Evolutionary conservation across 2,888 invertebrate genomes (phyloP).

Genomic region (Mylabris sibirica): DNA sequence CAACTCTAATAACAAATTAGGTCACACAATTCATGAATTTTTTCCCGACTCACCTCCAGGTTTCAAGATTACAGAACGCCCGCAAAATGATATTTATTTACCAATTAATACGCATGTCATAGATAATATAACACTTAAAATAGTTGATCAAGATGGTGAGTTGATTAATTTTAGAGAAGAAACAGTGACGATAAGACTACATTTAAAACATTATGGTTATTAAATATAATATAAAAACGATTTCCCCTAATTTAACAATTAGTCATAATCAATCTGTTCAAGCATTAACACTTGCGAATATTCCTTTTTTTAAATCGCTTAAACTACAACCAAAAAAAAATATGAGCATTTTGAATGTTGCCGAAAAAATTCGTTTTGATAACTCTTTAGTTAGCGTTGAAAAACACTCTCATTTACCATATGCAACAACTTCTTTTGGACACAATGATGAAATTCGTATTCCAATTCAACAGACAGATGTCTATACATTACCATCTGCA

Average conservation of each 20-base stretch:
- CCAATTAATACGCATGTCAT: conserved; percentile 23
- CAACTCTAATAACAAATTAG: conserved; percentile 11
- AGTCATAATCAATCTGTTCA: background rate
- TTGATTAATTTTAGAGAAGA: conserved; percentile 19
- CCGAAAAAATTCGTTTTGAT: conserved; percentile 33
- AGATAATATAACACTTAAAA: conserved; percentile 25
- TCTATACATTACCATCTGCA: conserved; percentile 45
- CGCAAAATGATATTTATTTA: conserved; percentile 23
- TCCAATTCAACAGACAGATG: conserved; percentile 47
- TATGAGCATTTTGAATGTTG: conserved; percentile 36
- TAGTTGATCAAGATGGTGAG: conserved; percentile 27
- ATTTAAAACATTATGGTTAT: conserved; percentile 18
- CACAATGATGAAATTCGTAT: conserved; percentile 53
- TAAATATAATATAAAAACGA: conserved; percentile 15
- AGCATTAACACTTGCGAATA: conserved; percentile 18
- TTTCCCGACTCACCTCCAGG: conserved; percentile 27
- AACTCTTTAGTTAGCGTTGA: conserved; percentile 41
- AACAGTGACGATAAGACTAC: conserved; percentile 21
- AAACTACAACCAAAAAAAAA: conserved; percentile 23
- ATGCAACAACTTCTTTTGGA: conserved; percentile 39
- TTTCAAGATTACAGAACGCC: conserved; percentile 30
- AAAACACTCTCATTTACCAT: conserved; percentile 46
- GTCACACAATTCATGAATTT: conserved; percentile 25
- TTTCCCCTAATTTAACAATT: conserved; percentile 9
- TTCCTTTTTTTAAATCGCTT: conserved; percentile 23